phyloP scores from a whole-genome alignment of 2,113 vertebrate genomes.

The Urocitellus parryii region DNA sequence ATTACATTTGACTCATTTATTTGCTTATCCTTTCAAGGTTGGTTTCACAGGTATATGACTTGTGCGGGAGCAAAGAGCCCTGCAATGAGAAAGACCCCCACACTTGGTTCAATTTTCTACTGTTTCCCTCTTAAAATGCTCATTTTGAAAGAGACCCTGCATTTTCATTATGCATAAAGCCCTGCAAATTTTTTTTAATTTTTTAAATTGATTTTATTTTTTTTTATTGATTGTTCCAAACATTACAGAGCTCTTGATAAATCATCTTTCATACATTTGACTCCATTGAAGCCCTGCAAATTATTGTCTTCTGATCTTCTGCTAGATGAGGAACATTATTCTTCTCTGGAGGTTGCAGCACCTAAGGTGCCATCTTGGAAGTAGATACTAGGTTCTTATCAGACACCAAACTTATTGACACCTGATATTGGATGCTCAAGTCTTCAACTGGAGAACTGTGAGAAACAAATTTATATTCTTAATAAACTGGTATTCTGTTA shows the following conservation, averaged over 20 bases:
- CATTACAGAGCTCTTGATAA: too few relatives aligned
- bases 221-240: too few relatives aligned
- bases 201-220: too few relatives aligned
- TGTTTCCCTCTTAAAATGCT: background rate
- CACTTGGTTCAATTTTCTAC: background rate
- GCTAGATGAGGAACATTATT: background rate
- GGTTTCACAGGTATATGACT: rapidly evolving
- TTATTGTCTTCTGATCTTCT: background rate
- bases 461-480: background rate
- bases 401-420: background rate
- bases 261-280: too few relatives aligned
- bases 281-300: background rate
- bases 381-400: background rate
- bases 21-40: background rate
- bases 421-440: too few relatives aligned
- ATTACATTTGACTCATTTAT: background rate
- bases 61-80: background rate
- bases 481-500: background rate
- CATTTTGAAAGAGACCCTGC: background rate
- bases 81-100: background rate
- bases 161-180: background rate
- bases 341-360: background rate
- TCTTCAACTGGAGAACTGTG: too few relatives aligned
- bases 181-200: background rate
- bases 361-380: background rate